Percentiles rank a stretch among this genome's conserved stretches.
These are phyloP conservation scores for Holothuria glaberrima DNA, from an alignment of 35 echinoderm and acorn worm genomes.

Conservation along the genomic window DNA sequence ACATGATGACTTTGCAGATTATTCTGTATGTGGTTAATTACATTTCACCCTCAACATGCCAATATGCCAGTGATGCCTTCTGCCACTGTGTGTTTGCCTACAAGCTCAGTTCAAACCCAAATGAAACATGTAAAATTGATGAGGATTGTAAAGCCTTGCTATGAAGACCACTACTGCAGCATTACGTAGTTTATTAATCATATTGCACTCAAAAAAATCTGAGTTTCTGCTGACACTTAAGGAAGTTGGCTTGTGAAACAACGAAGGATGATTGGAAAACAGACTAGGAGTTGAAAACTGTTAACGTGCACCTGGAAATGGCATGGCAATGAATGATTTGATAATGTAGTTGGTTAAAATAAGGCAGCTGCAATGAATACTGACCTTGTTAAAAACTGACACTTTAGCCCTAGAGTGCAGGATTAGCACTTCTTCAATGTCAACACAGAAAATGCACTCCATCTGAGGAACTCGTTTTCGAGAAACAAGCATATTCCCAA, in stretches of 20 bases:
- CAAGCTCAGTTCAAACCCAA: background rate
- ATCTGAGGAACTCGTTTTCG: no score
- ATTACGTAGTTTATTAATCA: conserved; percentile 7
- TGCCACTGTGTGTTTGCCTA: conserved; percentile 10
- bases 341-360: conserved; percentile 18
- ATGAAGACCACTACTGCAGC: conserved; percentile 1
- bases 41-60: conserved; percentile 44
- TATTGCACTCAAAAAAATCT: no score
- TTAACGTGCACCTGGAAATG: conserved; percentile 30
- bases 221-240: no score
- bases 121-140: conserved; percentile 41
- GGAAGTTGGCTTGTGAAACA: no score
- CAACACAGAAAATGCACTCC: no score
- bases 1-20: background rate
- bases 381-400: no score
- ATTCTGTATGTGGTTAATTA: conserved; percentile 44
- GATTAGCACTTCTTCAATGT: no score
- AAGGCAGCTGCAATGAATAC: conserved; percentile 9
- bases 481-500: no score
- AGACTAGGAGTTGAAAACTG: background rate
- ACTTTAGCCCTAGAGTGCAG: no score
- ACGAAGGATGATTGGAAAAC: conserved; percentile 2
- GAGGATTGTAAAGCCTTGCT: conserved; percentile 21
- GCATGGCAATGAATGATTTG: conserved; percentile 22
- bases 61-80: conserved; percentile 42